Evolutionary conservation across 2,113 vertebrate species (phyloP).

Genomic region (Philantomba maxwellii): DNA sequence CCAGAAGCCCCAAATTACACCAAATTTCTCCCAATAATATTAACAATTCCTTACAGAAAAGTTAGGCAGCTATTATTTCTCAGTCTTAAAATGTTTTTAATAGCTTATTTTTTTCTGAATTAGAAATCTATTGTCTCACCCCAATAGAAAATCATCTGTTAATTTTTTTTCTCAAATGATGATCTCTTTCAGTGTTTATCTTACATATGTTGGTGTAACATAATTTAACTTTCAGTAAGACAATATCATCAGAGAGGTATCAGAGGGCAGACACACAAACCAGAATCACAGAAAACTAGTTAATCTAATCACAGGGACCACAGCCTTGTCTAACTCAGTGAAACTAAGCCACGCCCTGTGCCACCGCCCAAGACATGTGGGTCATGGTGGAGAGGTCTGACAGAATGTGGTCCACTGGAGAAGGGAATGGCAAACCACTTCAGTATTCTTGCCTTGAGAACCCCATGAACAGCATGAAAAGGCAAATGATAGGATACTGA

Average conservation of each 20-base stretch:
- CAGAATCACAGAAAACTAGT: too few relatives aligned
- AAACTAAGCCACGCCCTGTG: too few relatives aligned
- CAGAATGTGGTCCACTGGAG: too few relatives aligned
- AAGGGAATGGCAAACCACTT: too few relatives aligned
- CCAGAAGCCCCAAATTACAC: background rate
- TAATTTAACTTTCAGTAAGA: background rate
- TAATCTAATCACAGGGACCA: too few relatives aligned
- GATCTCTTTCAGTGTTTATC: background rate
- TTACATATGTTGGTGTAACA: background rate
- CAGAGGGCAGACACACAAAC: too few relatives aligned
- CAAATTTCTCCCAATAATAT: background rate
- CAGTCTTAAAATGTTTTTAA: background rate
- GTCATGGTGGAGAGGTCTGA: too few relatives aligned
- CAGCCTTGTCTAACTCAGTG: too few relatives aligned
- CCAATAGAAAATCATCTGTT: background rate
- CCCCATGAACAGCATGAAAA: too few relatives aligned
- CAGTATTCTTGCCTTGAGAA: too few relatives aligned
- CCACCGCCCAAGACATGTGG: too few relatives aligned
- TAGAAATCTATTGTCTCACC: background rate
- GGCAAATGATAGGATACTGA: too few relatives aligned
- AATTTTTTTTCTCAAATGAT: background rate
- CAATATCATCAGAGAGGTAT: background rate
- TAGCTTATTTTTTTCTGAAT: background rate
- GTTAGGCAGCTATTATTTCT: background rate
- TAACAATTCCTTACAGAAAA: background rate